Conservation (phyloP, 2,888 invertebrate species). For the Calameuta filiformis region DNA sequence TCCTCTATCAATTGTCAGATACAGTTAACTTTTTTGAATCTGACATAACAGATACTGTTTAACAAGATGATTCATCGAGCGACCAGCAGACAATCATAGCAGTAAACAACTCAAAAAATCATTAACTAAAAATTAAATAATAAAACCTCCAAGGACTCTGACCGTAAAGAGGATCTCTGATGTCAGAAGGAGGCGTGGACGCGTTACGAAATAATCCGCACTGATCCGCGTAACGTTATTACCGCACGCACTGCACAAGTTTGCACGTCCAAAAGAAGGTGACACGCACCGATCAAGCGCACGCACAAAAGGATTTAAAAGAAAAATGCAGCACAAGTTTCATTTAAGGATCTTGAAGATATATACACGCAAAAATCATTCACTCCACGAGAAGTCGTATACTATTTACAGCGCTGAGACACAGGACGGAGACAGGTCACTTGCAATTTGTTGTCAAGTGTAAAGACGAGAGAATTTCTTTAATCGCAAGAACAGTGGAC, state of each 20-base stretch:
- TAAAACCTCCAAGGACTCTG: not conserved
- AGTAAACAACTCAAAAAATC: not conserved
- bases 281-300: not conserved
- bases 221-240: slow-evolving; percentile 3
- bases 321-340: not conserved
- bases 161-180: not conserved
- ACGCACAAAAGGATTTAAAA: not conserved
- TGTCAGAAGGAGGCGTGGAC: not conserved
- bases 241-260: slow-evolving; percentile 2
- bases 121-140: not conserved
- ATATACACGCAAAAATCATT: not conserved
- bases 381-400: not conserved
- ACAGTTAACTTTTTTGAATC: not conserved
- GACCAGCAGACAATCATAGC: not conserved
- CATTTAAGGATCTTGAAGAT: not conserved
- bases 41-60: not conserved
- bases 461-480: not conserved
- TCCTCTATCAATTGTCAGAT: not conserved
- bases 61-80: not conserved
- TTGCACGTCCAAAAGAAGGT: not conserved
- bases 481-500: not conserved
- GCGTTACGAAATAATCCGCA: slow-evolving; percentile 1
- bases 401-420: not conserved
- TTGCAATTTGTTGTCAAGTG: not conserved
- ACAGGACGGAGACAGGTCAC: not conserved